Percentiles rank a stretch among this genome's conserved stretches.
Evolutionary conservation across 2,888 invertebrate species (phyloP).

Genomic region (Plebejus argus): DNA sequence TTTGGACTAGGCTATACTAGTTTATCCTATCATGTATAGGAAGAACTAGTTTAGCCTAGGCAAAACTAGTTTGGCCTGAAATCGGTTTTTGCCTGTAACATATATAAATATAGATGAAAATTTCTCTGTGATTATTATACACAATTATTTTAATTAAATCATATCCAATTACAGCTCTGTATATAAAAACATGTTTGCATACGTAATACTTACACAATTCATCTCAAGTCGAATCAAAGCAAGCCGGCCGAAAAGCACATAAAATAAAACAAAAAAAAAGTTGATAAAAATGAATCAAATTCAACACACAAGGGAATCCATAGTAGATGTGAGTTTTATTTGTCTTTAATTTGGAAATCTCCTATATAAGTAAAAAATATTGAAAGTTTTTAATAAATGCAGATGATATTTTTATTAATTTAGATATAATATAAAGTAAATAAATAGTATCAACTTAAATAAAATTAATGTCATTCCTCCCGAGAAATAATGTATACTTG

Average conservation of each 20-base stretch:
- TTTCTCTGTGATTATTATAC: neutral
- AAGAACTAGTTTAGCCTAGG: no score
- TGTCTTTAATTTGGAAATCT: neutral
- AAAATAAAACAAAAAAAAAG: neutral
- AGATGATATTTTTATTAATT: no score
- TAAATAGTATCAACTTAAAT: no score
- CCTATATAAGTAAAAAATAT: neutral
- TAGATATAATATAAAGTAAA: no score
- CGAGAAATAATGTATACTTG: no score
- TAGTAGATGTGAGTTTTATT: slow-evolving; percentile 3
- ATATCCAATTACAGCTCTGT: neutral
- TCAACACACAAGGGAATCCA: neutral
- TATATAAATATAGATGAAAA: no score
- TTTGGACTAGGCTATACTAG: no score
- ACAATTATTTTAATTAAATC: neutral
- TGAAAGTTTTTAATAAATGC: no score
- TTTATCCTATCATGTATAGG: no score
- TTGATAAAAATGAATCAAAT: slow-evolving; percentile 3
- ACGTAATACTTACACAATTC: neutral
- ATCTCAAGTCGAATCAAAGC: neutral
- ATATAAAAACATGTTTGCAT: neutral
- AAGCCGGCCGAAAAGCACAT: neutral
- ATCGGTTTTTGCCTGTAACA: no score
- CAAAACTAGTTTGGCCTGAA: no score
- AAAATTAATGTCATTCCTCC: no score